Evolutionary conservation across 2,888 invertebrate genomes (phyloP).

Genomic region (Temnothorax ravouxi): DNA sequence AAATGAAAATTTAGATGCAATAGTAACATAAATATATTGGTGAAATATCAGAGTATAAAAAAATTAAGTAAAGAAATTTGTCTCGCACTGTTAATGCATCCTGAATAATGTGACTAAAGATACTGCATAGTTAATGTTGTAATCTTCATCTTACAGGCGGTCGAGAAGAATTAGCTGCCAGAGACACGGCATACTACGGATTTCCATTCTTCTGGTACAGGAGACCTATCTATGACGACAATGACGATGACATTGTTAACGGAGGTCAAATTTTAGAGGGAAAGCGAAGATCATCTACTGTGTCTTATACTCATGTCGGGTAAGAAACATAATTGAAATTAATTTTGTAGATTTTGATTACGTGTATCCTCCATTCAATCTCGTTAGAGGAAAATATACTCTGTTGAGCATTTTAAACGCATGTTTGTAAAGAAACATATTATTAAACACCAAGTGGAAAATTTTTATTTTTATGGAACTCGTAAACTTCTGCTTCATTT

Average conservation of each 20-base stretch:
- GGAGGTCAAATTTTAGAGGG: conserved; percentile 46
- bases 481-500: not conserved
- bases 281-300: conserved; percentile 52
- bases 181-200: conserved; percentile 66
- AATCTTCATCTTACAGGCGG: conserved; percentile 59
- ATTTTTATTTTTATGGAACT: not conserved
- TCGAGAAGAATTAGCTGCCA: conserved; percentile 60
- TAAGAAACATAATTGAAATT: conserved; percentile 53
- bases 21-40: not conserved
- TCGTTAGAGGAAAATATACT: not conserved
- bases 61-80: not conserved
- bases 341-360: not conserved
- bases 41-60: not conserved
- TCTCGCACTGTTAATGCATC: not conserved
- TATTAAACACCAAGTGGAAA: not conserved
- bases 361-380: not conserved
- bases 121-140: not conserved
- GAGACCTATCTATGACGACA: conserved; percentile 71
- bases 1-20: not conserved
- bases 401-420: not conserved
- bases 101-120: not conserved
- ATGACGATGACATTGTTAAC: conserved; percentile 64
- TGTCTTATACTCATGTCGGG: conserved; percentile 74
- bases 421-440: conserved; percentile 7
- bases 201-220: conserved; percentile 73